Conservation (phyloP, 2,797 vertebrate genomes). For the Nannoperca obscura region DNA sequence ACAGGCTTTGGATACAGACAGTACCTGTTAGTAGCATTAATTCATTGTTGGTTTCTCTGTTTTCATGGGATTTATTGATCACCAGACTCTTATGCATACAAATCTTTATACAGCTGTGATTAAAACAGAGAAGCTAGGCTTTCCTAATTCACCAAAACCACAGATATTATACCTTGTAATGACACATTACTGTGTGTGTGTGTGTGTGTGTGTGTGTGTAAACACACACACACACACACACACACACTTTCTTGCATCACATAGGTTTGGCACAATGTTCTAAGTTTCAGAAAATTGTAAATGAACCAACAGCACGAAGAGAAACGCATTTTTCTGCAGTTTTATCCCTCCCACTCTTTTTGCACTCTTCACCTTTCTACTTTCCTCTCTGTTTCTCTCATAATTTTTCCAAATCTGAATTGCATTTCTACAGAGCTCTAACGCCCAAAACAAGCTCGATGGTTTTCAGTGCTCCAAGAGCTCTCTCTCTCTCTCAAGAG, state of each 20-base stretch:
- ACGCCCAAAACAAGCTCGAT: constrained; percentile 1
- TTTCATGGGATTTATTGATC: not conserved
- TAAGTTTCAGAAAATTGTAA: constrained; percentile 18
- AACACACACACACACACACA: constrained; percentile 2
- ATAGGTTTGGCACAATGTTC: not conserved
- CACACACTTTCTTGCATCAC: constrained; percentile 14
- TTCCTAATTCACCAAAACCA: constrained; percentile 21
- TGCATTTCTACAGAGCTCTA: constrained; percentile 11
- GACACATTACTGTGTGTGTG: too few species aligned
- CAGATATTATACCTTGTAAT: constrained; percentile 6
- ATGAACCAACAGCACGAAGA: constrained; percentile 15
- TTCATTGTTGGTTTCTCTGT: not conserved
- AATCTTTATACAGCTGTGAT: not conserved
- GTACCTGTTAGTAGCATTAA: not conserved
- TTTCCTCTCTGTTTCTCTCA: constrained; percentile 7
- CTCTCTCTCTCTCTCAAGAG: constrained; percentile 46
- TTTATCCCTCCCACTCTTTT: constrained; percentile 28
- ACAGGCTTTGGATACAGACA: not conserved
- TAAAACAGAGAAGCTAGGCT: constrained; percentile 5
- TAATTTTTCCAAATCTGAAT: constrained; percentile 31
- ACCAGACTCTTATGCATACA: not conserved
- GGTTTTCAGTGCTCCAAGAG: constrained; percentile 28
- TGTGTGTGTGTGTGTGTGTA: too few species aligned
- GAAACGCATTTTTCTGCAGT: not conserved
- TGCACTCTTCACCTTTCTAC: constrained; percentile 11